These are phyloP conservation scores for Heliothis subflexa DNA, from an alignment of 1,140 invertebrate species.

Conservation along the genomic window DNA sequence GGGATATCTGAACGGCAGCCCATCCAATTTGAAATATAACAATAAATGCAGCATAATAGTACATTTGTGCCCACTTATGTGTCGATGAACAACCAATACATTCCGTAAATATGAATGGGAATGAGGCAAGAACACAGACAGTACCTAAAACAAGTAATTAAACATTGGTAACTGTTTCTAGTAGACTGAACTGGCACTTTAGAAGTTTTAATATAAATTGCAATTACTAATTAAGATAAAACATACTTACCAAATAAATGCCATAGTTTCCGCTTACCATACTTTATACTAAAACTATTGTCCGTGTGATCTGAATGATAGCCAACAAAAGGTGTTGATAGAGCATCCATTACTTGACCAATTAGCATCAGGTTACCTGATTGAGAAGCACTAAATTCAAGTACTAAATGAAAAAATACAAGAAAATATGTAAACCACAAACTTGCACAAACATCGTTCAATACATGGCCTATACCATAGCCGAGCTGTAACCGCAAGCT, in stretches of 20 bases:
- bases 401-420: slow-evolving; percentile 95
- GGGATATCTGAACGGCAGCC: slow-evolving; percentile 97
- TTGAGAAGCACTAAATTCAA: slow-evolving; percentile 90
- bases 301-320: slow-evolving; percentile 93
- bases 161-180: too few species aligned
- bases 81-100: slow-evolving; percentile 91
- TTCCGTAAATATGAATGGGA: slow-evolving; percentile 96
- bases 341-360: slow-evolving; percentile 95
- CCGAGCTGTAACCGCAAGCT: slow-evolving; percentile 78
- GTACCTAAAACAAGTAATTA: slow-evolving; percentile 87
- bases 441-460: slow-evolving; percentile 98
- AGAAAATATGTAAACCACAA: slow-evolving; percentile 99
- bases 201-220: too few species aligned
- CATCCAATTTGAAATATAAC: slow-evolving; percentile 98
- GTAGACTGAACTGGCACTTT: too few species aligned
- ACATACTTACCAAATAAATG: slow-evolving; percentile 87
- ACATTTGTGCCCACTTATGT: slow-evolving; percentile 91
- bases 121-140: slow-evolving; percentile 91
- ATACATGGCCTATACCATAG: slow-evolving; percentile 93
- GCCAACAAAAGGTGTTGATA: slow-evolving; percentile 96
- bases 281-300: slow-evolving; percentile 88
- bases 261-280: slow-evolving; percentile 96
- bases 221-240: neutral
- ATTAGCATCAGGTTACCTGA: slow-evolving; percentile 94
- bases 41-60: slow-evolving; percentile 96